Conservation (phyloP, 2,113 vertebrate species). For the Tapirus terrestris region DNA sequence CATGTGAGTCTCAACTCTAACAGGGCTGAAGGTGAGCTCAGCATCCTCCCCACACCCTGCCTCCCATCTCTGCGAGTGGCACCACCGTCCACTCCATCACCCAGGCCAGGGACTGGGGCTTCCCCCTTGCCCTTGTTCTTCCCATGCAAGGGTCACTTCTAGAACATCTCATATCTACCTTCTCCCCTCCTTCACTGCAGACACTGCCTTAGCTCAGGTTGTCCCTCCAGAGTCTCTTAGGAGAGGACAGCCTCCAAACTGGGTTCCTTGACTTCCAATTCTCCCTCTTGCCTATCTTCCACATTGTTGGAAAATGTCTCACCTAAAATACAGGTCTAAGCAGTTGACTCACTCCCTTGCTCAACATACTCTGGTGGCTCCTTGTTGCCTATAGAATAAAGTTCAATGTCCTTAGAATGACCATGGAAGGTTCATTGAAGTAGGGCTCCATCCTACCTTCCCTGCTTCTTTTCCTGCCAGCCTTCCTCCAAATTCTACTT, state of each 20-base stretch:
- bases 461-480: neutral
- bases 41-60: neutral
- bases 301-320: neutral
- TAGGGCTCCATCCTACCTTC: neutral
- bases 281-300: neutral
- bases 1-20: neutral
- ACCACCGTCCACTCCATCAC: neutral
- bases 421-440: neutral
- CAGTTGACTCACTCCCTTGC: neutral
- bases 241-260: neutral
- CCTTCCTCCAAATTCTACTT: neutral
- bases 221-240: neutral
- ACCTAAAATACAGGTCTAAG: neutral
- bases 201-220: neutral
- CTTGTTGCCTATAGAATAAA: neutral
- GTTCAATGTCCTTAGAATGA: neutral
- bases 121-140: neutral
- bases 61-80: neutral
- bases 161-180: neutral
- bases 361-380: neutral
- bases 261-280: neutral
- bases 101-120: neutral
- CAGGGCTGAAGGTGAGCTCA: neutral
- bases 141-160: neutral
- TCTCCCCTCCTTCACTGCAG: neutral